Percentiles rank a stretch among this genome's conserved stretches.
These are phyloP conservation scores for Tychaedon coryphoeus DNA, from an alignment of 2,113 vertebrate genomes.

Conservation along the genomic window DNA sequence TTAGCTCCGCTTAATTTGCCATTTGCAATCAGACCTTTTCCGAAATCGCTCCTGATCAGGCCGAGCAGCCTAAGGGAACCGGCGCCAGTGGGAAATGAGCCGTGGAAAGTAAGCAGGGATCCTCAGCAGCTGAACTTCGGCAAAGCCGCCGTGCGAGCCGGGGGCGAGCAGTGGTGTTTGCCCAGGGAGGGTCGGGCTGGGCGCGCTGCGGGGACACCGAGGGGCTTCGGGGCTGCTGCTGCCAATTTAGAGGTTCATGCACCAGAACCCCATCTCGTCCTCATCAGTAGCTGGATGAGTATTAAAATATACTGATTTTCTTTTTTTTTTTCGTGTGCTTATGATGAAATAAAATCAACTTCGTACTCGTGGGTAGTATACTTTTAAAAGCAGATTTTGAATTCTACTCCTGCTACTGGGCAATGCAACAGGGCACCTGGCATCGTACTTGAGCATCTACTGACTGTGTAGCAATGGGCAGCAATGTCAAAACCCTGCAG, in stretches of 20 bases:
- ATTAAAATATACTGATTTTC: neutral
- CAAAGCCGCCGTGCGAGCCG: neutral
- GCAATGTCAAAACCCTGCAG: neutral
- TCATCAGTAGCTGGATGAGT: neutral
- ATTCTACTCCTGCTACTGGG: neutral
- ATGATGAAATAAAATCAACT: neutral
- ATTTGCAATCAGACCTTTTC: neutral
- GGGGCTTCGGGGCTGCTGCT: neutral
- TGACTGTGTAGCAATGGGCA: neutral
- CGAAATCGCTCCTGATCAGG: neutral
- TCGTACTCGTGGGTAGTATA: rapidly evolving
- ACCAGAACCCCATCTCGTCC: neutral
- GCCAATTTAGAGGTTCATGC: neutral
- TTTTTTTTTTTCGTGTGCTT: rapidly evolving
- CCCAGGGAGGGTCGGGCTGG: neutral
- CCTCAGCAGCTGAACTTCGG: neutral
- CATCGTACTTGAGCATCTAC: neutral
- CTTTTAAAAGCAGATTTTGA: neutral
- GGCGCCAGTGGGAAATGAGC: neutral
- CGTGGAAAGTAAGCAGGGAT: neutral
- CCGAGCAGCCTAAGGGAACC: neutral
- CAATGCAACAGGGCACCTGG: too few species aligned
- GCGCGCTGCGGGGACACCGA: too few species aligned
- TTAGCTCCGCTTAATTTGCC: neutral
- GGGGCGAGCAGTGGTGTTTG: neutral